Conservation (phyloP, 2,797 vertebrate genomes). For the Dendrocincla fuliginosa region DNA sequence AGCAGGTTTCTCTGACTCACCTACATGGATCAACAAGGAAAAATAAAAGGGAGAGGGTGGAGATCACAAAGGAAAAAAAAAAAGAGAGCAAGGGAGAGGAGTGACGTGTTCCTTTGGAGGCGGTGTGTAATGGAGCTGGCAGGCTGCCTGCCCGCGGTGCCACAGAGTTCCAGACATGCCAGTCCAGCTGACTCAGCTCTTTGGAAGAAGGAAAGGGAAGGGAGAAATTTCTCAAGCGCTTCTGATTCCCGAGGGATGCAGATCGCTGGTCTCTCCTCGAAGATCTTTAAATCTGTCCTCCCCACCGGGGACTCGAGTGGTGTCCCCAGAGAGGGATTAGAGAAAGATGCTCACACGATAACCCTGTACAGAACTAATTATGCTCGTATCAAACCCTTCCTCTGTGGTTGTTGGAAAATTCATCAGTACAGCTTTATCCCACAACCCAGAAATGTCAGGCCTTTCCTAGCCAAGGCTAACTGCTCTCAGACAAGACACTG, state of each 20-base stretch:
- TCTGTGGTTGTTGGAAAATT: background rate
- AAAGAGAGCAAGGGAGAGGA: background rate
- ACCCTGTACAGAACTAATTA: background rate
- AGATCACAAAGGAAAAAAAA: background rate
- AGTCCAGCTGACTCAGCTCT: slow-evolving; percentile 53
- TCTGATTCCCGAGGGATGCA: background rate
- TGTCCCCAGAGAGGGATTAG: background rate
- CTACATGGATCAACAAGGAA: slow-evolving; percentile 64
- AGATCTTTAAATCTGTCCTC: background rate
- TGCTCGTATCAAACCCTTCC: background rate
- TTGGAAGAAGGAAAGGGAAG: slow-evolving; percentile 12
- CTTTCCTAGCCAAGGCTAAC: slow-evolving; percentile 50
- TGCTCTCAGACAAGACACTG: slow-evolving; percentile 50
- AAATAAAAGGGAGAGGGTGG: slow-evolving; percentile 69
- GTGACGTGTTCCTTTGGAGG: slow-evolving; percentile 55
- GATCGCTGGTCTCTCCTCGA: background rate
- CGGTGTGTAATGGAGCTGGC: slow-evolving; percentile 56
- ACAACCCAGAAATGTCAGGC: slow-evolving; percentile 38
- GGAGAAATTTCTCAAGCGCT: background rate
- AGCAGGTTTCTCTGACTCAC: slow-evolving; percentile 75
- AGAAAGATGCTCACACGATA: background rate
- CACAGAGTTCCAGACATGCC: slow-evolving; percentile 56
- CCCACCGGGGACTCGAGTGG: background rate
- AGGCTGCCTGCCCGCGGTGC: background rate
- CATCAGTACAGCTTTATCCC: slow-evolving; percentile 16